Evolutionary conservation across 2,113 vertebrate genomes (phyloP), one percentile per base, ranked within the genome.

Genomic region (Furnarius figulus): DNA sequence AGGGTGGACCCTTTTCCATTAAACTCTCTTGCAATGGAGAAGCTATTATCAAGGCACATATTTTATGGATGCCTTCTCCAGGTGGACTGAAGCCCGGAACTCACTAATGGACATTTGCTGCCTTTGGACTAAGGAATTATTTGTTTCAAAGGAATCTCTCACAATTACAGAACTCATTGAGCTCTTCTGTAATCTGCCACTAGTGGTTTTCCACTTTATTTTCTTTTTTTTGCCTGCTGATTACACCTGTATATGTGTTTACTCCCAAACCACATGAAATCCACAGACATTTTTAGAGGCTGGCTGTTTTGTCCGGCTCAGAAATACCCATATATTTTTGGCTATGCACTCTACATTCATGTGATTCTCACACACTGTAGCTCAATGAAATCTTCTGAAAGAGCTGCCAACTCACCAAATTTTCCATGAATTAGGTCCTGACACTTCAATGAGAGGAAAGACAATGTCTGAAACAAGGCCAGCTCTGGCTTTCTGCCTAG

Each of bases 391-490:
- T 95, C 86, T 96, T 97, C 97, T 96, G 97, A 97, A 97, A 98
- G 96, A 97, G 95, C 98, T 98, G 98, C 98, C 98, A 98, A 90
- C 97, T 98, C 97, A 89, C 98, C 98, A 97, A 97, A 95, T 98
- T 98, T 98, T 98, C 98, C 98, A 98, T 98, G 98, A 98, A 98
- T 98, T 98, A 98, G 97, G 96, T 98, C 97, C 98, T 98, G 98
- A 98, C 98, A 98, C 98, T 98, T 98, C 98, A 98, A 97, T 98
- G 98, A 98, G 96, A 95, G 95, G 96, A 97, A 98, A 98, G 98
- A 98, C 98, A 98, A 98, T 98, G 97, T 98, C 98, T 98, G 98
- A 98, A 98, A 96, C 80, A 50, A 93, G 97, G 98, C 98, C 98
- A 98, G 95, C 95, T 62, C 96, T 98, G 98, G 98, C 98, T 97